phyloP scores from a whole-genome alignment of 2,888 invertebrate species.

The Zhuqinia jingwanae region DNA sequence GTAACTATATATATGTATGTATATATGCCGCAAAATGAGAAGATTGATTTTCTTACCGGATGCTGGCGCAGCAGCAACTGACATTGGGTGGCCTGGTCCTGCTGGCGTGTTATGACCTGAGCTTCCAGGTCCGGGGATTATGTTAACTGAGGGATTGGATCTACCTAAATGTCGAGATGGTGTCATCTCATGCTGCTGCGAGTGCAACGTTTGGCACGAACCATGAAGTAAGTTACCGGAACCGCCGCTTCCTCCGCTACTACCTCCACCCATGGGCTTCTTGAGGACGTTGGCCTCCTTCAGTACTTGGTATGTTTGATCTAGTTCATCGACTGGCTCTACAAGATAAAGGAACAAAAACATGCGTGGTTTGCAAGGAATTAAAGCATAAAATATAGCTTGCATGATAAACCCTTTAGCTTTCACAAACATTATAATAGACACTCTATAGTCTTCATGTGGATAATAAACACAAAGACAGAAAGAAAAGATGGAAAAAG shows the following conservation, averaged over 20 bases:
- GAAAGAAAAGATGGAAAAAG: too few relatives aligned
- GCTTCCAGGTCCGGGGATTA: constrained; percentile 73
- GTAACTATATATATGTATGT: background rate
- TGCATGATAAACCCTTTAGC: background rate
- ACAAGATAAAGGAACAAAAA: constrained; percentile 64
- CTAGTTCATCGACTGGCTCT: constrained; percentile 87
- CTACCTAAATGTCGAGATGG: constrained; percentile 66
- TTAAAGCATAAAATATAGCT: too few relatives aligned
- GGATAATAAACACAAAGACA: too few relatives aligned
- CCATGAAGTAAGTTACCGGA: constrained; percentile 77
- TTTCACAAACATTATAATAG: too few relatives aligned
- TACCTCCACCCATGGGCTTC: constrained; percentile 65
- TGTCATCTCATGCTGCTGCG: constrained; percentile 77
- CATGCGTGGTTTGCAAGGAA: too few relatives aligned
- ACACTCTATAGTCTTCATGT: too few relatives aligned
- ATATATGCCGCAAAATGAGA: background rate
- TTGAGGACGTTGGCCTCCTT: constrained; percentile 94
- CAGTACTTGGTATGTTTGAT: constrained; percentile 96
- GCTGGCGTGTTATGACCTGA: constrained; percentile 77
- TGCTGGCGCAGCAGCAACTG: constrained; percentile 75
- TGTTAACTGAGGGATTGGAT: constrained; percentile 79
- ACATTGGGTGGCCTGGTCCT: constrained; percentile 62
- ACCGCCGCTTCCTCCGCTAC: constrained; percentile 73
- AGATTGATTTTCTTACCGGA: constrained; percentile 75
- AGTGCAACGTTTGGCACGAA: constrained; percentile 77